Base-by-base conservation (phyloP, 2,113 vertebrate species). In the Corythornis madagascariensis region DNA sequence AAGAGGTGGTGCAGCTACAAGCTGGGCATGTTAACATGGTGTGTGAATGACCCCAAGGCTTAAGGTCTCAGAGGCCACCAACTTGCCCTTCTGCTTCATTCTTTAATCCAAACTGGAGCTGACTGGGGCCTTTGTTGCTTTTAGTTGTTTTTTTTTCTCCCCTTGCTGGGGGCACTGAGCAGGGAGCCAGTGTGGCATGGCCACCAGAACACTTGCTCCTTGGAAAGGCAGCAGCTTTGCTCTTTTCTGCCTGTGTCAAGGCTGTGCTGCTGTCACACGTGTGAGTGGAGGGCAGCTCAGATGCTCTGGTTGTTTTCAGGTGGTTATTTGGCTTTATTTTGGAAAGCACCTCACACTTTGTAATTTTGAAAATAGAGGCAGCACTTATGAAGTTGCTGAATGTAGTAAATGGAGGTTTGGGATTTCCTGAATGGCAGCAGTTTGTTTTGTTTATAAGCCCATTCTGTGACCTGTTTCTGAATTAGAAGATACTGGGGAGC, bases 201-300 rank as follows among this genome's bases (percentile, higher is more conserved):
- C 43, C 33, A 48, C 70, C 25, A 29, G 64, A 20, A 24, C 20
- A 52, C 26, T 28, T 35, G 22, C 43, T 40, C 35, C 7, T 8
- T 86, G 52, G 29, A 66, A 70, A 43, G 56, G 38, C 42, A 57
- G 40, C 21, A 63, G 63, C 53, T 59, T 75, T 0, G 1, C 10
- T 42, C 45, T n/a, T 26, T 40, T 56, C 16, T 38, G 6, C 42
- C 33, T n/a, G 4, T 50, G 20, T 67, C 42, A 8, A 43, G 31
- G 15, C 26, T 19, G 10, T 19, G n/a, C 38, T 43, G 1, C 35
- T 35, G 35, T 40, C 14, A 52, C 0, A 0, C 9, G 5, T 59
- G 38, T 12, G 38, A 47, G 15, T 26, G 59, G 25, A 60, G 40
- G 42, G 29, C 24, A 3, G 7, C 40, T 89, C 59, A 18, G 3